Conservation (phyloP, 2,113 vertebrate genomes). For the Lycaon pictus region DNA sequence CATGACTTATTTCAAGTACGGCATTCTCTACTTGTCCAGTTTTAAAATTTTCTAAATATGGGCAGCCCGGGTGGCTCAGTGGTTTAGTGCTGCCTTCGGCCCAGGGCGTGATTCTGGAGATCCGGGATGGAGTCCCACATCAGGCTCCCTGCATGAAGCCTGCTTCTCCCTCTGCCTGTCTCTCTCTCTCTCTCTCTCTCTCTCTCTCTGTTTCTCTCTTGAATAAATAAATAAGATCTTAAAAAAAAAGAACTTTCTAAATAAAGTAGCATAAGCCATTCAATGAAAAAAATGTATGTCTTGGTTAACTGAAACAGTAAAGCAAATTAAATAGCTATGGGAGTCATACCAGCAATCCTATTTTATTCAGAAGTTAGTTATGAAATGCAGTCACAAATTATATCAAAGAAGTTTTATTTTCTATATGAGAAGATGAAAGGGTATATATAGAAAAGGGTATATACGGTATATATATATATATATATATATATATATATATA, state of each 20-base stretch:
- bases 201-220: too few relatives aligned
- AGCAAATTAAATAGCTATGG: not conserved
- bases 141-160: too few relatives aligned
- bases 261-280: not conserved
- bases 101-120: too few relatives aligned
- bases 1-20: not conserved
- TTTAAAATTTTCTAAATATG: not conserved
- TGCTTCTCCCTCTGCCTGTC: too few relatives aligned
- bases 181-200: too few relatives aligned
- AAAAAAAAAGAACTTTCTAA: not conserved
- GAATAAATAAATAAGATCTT: too few relatives aligned
- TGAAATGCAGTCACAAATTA: not conserved
- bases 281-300: not conserved
- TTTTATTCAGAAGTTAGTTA: slow-evolving; percentile 29
- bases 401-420: slow-evolving; percentile 32
- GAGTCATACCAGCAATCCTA: not conserved
- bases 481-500: too few relatives aligned
- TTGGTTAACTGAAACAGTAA: slow-evolving; percentile 30
- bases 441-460: not conserved
- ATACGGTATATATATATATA: too few relatives aligned
- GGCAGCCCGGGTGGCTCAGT: too few relatives aligned
- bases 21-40: not conserved
- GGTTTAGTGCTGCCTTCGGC: too few relatives aligned
- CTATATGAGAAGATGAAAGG: not conserved
- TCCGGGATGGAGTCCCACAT: too few relatives aligned